Conservation (phyloP, 2,113 vertebrate genomes). For the Pollimyrus isidori region DNA sequence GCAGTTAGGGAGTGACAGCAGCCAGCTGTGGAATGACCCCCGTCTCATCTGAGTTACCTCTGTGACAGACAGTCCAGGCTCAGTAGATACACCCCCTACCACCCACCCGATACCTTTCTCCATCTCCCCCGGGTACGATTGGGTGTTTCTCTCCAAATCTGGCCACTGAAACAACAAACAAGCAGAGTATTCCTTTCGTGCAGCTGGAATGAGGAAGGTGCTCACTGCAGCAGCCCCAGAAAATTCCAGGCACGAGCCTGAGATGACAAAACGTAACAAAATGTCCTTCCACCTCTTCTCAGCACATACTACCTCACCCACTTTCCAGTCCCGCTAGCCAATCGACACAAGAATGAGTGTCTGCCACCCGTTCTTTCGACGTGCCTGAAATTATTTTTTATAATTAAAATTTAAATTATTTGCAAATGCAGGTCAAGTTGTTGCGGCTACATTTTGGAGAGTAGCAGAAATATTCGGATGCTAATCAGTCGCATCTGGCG, state of each 20-base stretch:
- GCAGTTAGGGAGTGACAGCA: slow-evolving; percentile 55
- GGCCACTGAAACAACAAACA: slow-evolving; percentile 54
- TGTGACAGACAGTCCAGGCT: slow-evolving; percentile 53
- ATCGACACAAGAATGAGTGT: background rate
- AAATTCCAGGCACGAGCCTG: background rate
- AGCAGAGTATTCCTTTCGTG: slow-evolving; percentile 43
- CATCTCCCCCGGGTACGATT: slow-evolving; percentile 43
- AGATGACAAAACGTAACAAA: background rate
- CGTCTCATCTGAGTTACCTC: slow-evolving; percentile 31
- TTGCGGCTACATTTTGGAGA: background rate
- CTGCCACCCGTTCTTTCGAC: background rate
- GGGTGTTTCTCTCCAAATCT: slow-evolving; percentile 57
- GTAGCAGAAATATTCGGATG: background rate
- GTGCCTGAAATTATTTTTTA: background rate
- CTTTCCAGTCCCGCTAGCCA: background rate
- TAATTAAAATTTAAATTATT: too few species aligned
- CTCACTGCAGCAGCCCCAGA: background rate
- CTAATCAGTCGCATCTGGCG: background rate
- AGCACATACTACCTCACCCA: background rate
- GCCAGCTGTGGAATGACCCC: slow-evolving; percentile 58
- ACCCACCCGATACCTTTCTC: slow-evolving; percentile 30
- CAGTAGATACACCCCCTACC: slow-evolving; percentile 39
- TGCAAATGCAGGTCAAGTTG: background rate
- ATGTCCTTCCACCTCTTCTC: background rate
- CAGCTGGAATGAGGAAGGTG: slow-evolving; percentile 11